These are phyloP conservation scores for Colossoma macropomum DNA, from an alignment of 2,113 vertebrate species.

Conservation along the genomic window DNA sequence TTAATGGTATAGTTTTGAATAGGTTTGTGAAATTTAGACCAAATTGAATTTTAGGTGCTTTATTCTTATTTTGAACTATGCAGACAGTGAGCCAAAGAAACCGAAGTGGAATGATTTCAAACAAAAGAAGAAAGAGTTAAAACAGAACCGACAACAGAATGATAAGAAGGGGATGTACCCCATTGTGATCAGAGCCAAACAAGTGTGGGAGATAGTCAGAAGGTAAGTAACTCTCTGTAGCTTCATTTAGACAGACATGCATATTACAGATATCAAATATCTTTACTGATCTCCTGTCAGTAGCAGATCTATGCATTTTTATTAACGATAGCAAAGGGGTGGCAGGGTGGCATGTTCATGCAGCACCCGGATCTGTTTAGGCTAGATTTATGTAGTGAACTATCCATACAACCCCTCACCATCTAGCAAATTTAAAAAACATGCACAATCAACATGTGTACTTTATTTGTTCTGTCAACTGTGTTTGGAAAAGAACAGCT, in stretches of 20 bases:
- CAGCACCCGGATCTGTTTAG: too few species aligned
- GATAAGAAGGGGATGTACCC: constrained; percentile 88
- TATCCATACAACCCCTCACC: too few species aligned
- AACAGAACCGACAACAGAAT: constrained; percentile 81
- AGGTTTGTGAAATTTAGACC: not conserved
- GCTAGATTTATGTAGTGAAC: too few species aligned
- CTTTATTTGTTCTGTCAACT: too few species aligned
- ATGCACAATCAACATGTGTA: too few species aligned
- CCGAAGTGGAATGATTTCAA: constrained; percentile 85
- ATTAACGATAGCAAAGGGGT: too few species aligned
- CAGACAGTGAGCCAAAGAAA: constrained; percentile 84
- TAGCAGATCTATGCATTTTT: too few species aligned
- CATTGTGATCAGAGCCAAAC: constrained; percentile 83
- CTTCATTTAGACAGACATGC: not conserved
- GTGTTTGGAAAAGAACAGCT: too few species aligned
- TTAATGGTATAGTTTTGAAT: not conserved
- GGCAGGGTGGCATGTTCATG: too few species aligned
- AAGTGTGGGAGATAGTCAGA: constrained; percentile 88
- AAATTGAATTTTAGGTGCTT: constrained; percentile 26
- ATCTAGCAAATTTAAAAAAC: too few species aligned
- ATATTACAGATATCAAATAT: not conserved
- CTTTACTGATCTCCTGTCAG: too few species aligned
- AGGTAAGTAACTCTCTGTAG: constrained; percentile 69
- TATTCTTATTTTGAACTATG: not conserved
- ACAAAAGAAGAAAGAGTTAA: constrained; percentile 89